Conservation (phyloP, 2,888 invertebrate species). For the Brachyptera putata region DNA sequence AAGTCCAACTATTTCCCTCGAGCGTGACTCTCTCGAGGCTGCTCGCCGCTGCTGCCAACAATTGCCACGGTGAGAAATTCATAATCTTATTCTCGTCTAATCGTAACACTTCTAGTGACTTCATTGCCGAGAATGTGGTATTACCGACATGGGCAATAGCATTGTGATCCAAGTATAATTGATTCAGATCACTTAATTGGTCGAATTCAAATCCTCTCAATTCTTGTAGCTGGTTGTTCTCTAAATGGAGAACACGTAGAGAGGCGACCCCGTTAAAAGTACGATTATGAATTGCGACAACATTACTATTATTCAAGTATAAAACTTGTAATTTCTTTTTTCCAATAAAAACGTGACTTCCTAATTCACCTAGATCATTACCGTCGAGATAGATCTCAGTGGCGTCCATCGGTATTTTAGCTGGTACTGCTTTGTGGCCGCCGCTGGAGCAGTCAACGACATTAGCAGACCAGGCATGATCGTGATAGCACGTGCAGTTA, state of each 20-base stretch:
- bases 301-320: constrained; percentile 73
- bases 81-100: constrained; percentile 74
- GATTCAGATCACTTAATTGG: constrained; percentile 65
- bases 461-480: constrained; percentile 80
- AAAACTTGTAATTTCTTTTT: constrained; percentile 75
- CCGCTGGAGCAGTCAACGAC: constrained; percentile 78
- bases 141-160: constrained; percentile 68
- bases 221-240: constrained; percentile 67
- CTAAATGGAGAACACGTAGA: constrained; percentile 68
- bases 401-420: constrained; percentile 83
- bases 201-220: constrained; percentile 76
- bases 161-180: constrained; percentile 73
- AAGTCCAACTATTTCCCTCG: constrained; percentile 78
- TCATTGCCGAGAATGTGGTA: constrained; percentile 70
- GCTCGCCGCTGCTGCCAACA: constrained; percentile 39
- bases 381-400: constrained; percentile 84
- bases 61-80: constrained; percentile 66
- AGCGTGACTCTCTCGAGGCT: constrained; percentile 63
- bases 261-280: constrained; percentile 77
- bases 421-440: constrained; percentile 68
- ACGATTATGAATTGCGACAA: constrained; percentile 70
- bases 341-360: constrained; percentile 82
- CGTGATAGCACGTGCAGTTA: constrained; percentile 82
- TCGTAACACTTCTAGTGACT: constrained; percentile 64
- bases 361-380: constrained; percentile 70